Percentiles rank a stretch among this genome's conserved stretches.
phyloP scores from a whole-genome alignment of 2,113 vertebrate species.

The Dascyllus trimaculatus region DNA sequence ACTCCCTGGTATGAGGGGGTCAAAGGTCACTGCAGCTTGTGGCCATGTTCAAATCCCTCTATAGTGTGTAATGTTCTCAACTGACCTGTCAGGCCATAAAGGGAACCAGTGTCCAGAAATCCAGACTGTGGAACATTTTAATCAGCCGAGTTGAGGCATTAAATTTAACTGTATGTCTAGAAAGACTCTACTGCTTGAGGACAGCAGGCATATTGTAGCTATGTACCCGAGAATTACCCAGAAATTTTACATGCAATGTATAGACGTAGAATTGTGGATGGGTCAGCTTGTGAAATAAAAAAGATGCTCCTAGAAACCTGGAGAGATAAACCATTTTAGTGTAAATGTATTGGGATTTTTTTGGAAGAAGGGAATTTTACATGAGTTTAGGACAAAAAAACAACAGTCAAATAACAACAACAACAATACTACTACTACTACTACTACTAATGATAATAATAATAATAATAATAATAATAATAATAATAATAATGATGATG shows the following conservation, averaged over 20 bases:
- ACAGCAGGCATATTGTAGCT: neutral
- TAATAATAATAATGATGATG: neutral
- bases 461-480: neutral
- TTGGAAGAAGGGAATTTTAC: neutral
- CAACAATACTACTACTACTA: no score
- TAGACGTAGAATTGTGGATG: neutral
- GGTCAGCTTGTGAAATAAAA: no score
- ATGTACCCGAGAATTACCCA: neutral
- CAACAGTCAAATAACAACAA: neutral
- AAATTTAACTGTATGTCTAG: neutral
- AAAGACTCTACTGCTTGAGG: neutral
- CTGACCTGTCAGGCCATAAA: conserved; percentile 59
- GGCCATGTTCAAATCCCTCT: conserved; percentile 77
- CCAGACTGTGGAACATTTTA: conserved; percentile 50
- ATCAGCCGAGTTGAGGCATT: conserved; percentile 27
- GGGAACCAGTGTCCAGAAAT: conserved; percentile 43
- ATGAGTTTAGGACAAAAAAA: neutral
- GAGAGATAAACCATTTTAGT: no score
- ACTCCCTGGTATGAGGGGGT: conserved; percentile 80
- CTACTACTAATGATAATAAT: conserved; percentile 1
- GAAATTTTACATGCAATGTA: neutral
- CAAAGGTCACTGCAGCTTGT: conserved; percentile 80
- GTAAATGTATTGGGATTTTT: no score
- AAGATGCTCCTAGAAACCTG: no score
- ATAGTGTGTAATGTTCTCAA: conserved; percentile 74